These are phyloP conservation scores for Mystacornis crossleyi DNA, from an alignment of 2,113 vertebrate genomes.

Conservation along the genomic window DNA sequence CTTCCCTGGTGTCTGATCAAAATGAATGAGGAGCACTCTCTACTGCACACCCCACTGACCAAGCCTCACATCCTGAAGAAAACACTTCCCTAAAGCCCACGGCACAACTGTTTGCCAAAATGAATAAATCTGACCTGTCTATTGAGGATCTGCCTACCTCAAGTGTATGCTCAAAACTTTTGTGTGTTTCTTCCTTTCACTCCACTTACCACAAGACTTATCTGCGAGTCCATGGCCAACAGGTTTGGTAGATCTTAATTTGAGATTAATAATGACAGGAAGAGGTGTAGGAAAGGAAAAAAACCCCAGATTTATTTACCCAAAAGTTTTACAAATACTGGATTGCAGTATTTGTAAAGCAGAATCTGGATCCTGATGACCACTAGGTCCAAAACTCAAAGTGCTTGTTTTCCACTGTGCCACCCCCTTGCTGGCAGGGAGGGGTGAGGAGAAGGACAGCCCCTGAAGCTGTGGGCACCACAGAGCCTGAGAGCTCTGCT, in stretches of 20 bases:
- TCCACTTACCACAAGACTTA: not conserved
- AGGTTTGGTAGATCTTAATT: not conserved
- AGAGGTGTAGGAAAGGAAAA: not conserved
- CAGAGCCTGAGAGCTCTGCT: not conserved
- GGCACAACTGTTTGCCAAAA: not conserved
- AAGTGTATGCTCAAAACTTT: not conserved
- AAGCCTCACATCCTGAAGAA: not conserved
- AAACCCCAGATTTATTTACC: not conserved
- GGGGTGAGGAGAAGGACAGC: not conserved
- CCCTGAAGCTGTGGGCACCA: not conserved
- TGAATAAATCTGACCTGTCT: not conserved
- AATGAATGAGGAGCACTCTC: not conserved
- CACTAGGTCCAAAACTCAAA: not conserved
- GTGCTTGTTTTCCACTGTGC: not conserved
- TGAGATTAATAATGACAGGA: not conserved
- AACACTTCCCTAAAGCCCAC: not conserved
- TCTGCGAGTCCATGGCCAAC: not conserved
- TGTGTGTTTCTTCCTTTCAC: not conserved
- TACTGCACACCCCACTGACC: rapidly evolving
- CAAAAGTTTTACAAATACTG: not conserved
- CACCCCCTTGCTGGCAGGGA: rapidly evolving
- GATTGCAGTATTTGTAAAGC: no score
- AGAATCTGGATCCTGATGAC: not conserved
- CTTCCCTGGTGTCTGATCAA: not conserved
- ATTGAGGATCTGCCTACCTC: not conserved